Conservation (phyloP, 1,140 invertebrate genomes). For the Cotesia glomerata region DNA sequence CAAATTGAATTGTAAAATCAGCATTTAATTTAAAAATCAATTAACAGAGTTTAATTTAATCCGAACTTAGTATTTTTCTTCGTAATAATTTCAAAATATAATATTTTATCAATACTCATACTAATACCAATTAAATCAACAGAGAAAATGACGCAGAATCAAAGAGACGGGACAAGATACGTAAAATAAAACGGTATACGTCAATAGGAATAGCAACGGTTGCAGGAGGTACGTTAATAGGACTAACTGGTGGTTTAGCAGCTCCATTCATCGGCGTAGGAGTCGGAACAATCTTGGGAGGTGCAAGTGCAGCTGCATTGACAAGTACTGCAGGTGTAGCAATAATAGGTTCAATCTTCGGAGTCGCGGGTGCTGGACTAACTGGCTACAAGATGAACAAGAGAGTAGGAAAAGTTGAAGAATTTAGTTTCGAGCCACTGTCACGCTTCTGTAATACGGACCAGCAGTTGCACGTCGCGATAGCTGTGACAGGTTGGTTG, state of each 20-base stretch:
- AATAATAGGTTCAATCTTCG: constrained; percentile 73
- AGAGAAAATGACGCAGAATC: constrained; percentile 61
- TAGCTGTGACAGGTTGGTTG: constrained; percentile 75
- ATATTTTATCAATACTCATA: no score
- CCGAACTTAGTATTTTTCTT: no score
- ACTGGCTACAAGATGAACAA: constrained; percentile 77
- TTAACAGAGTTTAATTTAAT: no score
- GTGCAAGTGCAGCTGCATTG: constrained; percentile 67
- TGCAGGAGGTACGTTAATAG: constrained; percentile 71
- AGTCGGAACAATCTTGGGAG: constrained; percentile 66
- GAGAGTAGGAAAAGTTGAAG: constrained; percentile 74
- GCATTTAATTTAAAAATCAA: no score
- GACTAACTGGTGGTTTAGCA: constrained; percentile 72
- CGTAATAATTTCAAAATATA: no score
- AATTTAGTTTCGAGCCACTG: constrained; percentile 72
- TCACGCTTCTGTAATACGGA: constrained; percentile 47
- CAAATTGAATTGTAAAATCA: no score
- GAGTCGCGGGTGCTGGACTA: constrained; percentile 72
- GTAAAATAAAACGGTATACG: constrained; percentile 70
- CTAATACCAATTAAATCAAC: constrained; percentile 26
- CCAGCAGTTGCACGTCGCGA: constrained; percentile 69
- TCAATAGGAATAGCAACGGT: constrained; percentile 71
- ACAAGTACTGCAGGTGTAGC: constrained; percentile 69
- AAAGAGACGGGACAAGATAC: constrained; percentile 60
- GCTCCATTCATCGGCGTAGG: constrained; percentile 73